Evolutionary conservation across 2,113 vertebrate genomes (phyloP), one percentile per base, ranked within the genome.

Genomic region (Sinocyclocheilus anshuiensis): DNA sequence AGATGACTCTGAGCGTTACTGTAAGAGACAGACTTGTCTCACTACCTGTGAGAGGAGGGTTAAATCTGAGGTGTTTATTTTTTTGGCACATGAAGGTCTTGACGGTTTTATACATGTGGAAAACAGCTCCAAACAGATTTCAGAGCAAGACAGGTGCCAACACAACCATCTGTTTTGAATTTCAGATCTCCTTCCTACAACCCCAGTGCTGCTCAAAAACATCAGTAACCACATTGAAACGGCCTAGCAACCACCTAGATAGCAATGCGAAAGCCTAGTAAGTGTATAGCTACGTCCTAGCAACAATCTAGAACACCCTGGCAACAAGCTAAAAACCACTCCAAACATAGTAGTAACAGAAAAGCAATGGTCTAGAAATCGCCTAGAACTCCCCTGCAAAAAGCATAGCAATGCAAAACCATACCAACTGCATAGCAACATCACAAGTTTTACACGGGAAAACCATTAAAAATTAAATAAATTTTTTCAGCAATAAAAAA

Each of bases 61-160:
- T 95, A 93, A 95, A 94, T 90, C 93, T 90, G 90, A 91, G 89
- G 88, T 90, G 88, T 77, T 81, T 83, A 78, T 85, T 53, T 61
- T 65, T 84, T 91, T 95, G 94, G 94, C 95, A 92, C 89, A 88
- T 89, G 72, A 65, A 87, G 86, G 87, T 88, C 87, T 91, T 72
- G 88, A 86, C 86, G 87, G 85, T 92, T 92, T 91, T 89, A 94
- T 93, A 94, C 94, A 94, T 93, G 93, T 94, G 94, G 93, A 94
- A 94, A 94, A 94, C 90, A 90, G 93, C 93, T 95, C 94, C 92
- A 93, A 95, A 95, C 95, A 93, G 94, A 96, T 94, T 94, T 94
- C 80, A 91, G 92, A 90, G 90, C 86, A 87, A 93, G 92, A 93
- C 93, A 93, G 94, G 93, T 95, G 94, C 95, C 95, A 95, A 91